These are phyloP conservation scores for Acronicta leporina DNA, from an alignment of 2,888 invertebrate genomes.

Conservation along the genomic window DNA sequence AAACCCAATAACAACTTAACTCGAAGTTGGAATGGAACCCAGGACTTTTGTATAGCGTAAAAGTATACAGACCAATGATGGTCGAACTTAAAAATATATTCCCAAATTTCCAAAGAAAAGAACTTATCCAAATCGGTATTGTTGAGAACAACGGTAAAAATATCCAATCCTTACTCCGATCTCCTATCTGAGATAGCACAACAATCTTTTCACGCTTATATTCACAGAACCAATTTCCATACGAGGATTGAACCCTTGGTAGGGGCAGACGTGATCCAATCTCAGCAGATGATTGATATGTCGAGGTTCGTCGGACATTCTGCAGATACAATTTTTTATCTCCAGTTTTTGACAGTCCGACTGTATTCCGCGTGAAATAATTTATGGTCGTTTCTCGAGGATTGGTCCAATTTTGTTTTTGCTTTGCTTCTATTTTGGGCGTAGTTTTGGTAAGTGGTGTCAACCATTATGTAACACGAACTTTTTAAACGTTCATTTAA, in stretches of 20 bases:
- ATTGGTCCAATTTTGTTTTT: slow-evolving; percentile 12
- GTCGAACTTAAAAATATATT: too few relatives aligned
- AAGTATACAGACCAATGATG: too few relatives aligned
- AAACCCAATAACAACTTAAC: too few relatives aligned
- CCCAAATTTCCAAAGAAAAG: too few relatives aligned
- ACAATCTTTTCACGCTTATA: slow-evolving; percentile 37
- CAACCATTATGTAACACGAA: too few relatives aligned
- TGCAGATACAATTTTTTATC: slow-evolving; percentile 66
- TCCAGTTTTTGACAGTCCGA: slow-evolving; percentile 68
- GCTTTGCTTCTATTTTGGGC: slow-evolving; percentile 3
- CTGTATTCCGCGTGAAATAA: slow-evolving; percentile 59
- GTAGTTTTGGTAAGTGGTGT: slow-evolving; percentile 7
- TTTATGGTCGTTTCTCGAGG: slow-evolving; percentile 57
- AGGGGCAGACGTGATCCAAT: slow-evolving; percentile 72
- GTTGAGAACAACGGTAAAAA: slow-evolving; percentile 1
- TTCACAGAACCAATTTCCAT: slow-evolving; percentile 53
- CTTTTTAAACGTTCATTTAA: too few relatives aligned
- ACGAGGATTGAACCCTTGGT: slow-evolving; percentile 46
- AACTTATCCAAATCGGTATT: background rate
- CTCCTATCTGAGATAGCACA: slow-evolving; percentile 25
- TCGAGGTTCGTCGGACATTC: slow-evolving; percentile 60
- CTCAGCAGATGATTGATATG: slow-evolving; percentile 75
- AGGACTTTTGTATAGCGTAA: too few relatives aligned
- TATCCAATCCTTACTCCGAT: slow-evolving; percentile 6
- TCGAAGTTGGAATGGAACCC: too few relatives aligned